These are phyloP conservation scores for Drusus annulatus DNA, from an alignment of 1,140 invertebrate species.

Conservation along the genomic window DNA sequence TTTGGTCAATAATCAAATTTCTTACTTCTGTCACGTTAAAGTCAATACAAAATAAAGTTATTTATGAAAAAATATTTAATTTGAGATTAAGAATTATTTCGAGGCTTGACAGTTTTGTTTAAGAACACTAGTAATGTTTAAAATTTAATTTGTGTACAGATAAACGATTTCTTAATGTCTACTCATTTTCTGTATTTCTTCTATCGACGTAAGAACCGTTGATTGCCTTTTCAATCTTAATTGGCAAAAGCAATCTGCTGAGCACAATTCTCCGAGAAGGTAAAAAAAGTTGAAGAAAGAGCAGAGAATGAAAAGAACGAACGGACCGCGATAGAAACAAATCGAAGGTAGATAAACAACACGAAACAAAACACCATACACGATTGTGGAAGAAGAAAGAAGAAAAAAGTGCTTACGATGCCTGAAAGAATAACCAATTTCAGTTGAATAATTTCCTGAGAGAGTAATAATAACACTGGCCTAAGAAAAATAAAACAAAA, in stretches of 20 bases:
- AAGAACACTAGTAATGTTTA: too few relatives aligned
- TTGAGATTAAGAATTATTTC: too few relatives aligned
- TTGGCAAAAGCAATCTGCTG: conserved; percentile 58
- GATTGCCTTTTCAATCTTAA: conserved; percentile 58
- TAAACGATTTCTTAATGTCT: not conserved
- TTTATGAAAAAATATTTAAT: too few relatives aligned
- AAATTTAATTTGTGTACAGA: too few relatives aligned
- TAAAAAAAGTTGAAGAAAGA: conserved; percentile 42
- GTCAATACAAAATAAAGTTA: too few relatives aligned
- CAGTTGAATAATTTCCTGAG: conserved; percentile 40
- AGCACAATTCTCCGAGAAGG: conserved; percentile 42
- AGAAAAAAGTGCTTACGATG: conserved; percentile 29
- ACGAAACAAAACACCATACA: conserved; percentile 15
- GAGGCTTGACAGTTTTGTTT: too few relatives aligned
- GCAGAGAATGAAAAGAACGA: conserved; percentile 30
- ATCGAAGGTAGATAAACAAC: conserved; percentile 43
- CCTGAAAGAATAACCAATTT: conserved; percentile 43
- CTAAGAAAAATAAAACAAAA: conserved; percentile 6
- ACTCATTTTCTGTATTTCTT: not conserved
- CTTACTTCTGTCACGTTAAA: too few relatives aligned
- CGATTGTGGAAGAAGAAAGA: not conserved
- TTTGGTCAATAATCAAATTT: too few relatives aligned
- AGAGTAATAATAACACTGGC: conserved; percentile 35
- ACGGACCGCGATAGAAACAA: conserved; percentile 30
- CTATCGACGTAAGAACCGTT: conserved; percentile 40